Conservation (phyloP, 1,140 invertebrate species). For the Polyergus mexicanus region DNA sequence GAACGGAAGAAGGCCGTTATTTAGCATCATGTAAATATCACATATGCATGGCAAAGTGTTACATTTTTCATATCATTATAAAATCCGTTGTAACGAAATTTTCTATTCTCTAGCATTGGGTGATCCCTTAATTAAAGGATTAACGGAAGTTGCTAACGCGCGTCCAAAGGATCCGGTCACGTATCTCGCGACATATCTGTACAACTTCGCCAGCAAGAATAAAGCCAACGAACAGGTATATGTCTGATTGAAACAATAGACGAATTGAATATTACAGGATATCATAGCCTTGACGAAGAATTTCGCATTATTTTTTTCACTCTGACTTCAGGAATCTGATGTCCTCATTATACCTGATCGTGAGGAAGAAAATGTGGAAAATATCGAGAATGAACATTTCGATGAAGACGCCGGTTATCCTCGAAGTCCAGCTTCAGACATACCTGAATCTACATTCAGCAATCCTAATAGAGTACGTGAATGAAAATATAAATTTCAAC, state of each 20-base stretch:
- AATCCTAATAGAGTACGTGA: constrained; percentile 88
- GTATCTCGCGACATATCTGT: constrained; percentile 93
- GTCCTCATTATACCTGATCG: constrained; percentile 85
- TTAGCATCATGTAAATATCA: constrained; percentile 91
- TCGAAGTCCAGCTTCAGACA: constrained; percentile 83
- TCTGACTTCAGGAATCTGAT: constrained; percentile 84
- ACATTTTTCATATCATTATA: not conserved
- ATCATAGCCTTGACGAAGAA: not conserved
- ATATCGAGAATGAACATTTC: constrained; percentile 67
- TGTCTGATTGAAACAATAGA: not conserved
- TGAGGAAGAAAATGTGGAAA: constrained; percentile 77
- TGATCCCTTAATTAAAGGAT: constrained; percentile 94
- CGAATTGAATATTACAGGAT: not conserved
- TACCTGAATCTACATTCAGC: constrained; percentile 88
- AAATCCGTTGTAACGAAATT: constrained; percentile 29
- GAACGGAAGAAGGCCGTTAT: constrained; percentile 93
- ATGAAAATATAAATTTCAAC: constrained; percentile 5
- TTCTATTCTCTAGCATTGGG: constrained; percentile 90
- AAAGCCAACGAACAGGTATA: constrained; percentile 71
- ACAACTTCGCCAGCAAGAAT: constrained; percentile 90
- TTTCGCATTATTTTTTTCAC: not conserved
- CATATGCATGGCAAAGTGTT: not conserved
- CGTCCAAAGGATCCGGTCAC: constrained; percentile 94
- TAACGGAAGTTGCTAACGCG: constrained; percentile 93
- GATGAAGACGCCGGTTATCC: constrained; percentile 81